Percentiles rank a stretch among this genome's conserved stretches.
Conservation (phyloP, 2,797 vertebrate genomes). For the Sebastes diploproa region DNA sequence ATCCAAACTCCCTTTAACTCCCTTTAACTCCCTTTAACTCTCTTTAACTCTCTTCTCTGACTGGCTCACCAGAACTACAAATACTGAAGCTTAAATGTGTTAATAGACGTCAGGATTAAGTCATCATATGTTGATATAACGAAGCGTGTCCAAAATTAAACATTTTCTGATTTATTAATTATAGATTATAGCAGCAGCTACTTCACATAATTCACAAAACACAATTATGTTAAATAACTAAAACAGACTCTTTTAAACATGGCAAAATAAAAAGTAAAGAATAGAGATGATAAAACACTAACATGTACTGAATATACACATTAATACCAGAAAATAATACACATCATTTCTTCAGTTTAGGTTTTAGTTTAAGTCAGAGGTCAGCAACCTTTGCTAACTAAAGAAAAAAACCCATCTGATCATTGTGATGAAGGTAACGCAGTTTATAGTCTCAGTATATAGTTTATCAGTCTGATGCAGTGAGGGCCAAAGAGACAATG, state of each 20-base stretch:
- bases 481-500: too few species aligned
- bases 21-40: not conserved
- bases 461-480: too few species aligned
- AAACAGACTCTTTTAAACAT: not conserved
- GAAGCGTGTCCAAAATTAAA: too few species aligned
- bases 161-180: too few species aligned
- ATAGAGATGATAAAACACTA: not conserved
- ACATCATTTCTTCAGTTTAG: not conserved
- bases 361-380: too few species aligned
- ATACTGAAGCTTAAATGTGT: too few species aligned
- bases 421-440: too few species aligned
- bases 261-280: not conserved
- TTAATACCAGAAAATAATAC: not conserved
- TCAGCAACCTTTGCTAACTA: too few species aligned
- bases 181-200: not conserved
- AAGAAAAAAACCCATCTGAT: too few species aligned
- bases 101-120: too few species aligned
- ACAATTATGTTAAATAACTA: not conserved
- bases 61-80: not conserved
- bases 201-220: not conserved
- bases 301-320: not conserved
- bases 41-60: not conserved
- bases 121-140: too few species aligned
- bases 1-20: not conserved
- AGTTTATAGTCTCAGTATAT: too few species aligned